A percentile compares a stretch with the other conserved stretches of the same genome.
phyloP scores from a whole-genome alignment of 2,888 invertebrate species.

The Pseudococcus viburni region DNA sequence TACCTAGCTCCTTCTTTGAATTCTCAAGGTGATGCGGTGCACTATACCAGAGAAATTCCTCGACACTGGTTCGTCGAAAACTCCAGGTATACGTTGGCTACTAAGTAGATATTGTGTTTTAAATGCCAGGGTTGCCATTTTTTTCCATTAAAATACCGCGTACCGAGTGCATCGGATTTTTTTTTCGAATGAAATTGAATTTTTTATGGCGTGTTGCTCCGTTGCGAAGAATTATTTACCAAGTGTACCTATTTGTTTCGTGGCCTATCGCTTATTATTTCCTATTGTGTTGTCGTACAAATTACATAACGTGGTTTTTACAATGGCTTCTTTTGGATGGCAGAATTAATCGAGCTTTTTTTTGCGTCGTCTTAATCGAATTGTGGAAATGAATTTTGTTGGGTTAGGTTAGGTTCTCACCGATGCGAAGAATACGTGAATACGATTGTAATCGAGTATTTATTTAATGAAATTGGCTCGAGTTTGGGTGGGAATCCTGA shows the following conservation, averaged over 20 bases:
- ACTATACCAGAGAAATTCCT: conserved; percentile 2
- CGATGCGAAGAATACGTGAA: no score
- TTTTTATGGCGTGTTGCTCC: neutral
- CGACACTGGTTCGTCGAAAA: neutral
- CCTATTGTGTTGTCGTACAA: neutral
- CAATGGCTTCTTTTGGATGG: neutral
- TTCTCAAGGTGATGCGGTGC: neutral
- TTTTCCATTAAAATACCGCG: conserved; percentile 11
- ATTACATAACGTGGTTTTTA: neutral
- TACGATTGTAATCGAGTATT: no score
- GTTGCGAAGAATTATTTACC: neutral
- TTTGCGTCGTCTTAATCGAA: neutral
- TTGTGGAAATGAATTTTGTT: neutral
- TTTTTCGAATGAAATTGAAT: conserved; percentile 14
- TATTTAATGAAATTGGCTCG: no score
- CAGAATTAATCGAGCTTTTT: neutral
- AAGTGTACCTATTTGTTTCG: neutral
- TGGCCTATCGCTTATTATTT: conserved; percentile 18
- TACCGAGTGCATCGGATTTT: neutral
- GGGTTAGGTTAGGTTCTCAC: no score
- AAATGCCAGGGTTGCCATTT: conserved; percentile 3
- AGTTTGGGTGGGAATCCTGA: no score
- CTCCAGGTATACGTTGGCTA: neutral
- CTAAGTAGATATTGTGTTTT: neutral
- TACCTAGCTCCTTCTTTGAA: neutral